Conservation (phyloP, 2,888 invertebrate genomes). For the Baronia brevicornis region DNA sequence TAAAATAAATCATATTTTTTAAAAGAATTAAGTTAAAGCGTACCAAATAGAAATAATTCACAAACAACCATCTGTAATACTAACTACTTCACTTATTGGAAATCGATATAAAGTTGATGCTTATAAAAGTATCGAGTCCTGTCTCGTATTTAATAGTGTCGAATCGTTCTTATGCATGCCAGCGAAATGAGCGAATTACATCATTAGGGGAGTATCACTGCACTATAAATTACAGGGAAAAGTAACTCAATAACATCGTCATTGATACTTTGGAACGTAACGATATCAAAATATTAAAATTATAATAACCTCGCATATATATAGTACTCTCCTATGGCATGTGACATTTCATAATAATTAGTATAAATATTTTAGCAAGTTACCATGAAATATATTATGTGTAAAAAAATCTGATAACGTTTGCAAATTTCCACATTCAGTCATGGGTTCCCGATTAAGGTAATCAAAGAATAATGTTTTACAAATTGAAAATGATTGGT, state of each 20-base stretch:
- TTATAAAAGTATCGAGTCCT: too few relatives aligned
- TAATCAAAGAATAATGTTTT: conserved; percentile 25
- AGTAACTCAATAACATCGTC: conserved; percentile 24
- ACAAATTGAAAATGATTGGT: not conserved
- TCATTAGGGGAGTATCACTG: too few relatives aligned
- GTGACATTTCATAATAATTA: conserved; percentile 47
- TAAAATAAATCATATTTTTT: too few relatives aligned
- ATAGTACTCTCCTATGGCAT: conserved; percentile 52
- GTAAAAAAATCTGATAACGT: conserved; percentile 54
- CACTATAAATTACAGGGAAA: conserved; percentile 16
- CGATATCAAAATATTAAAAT: conserved; percentile 26
- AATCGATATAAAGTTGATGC: too few relatives aligned
- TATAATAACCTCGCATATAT: conserved; percentile 32
- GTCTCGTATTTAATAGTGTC: too few relatives aligned
- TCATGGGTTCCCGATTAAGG: conserved; percentile 71
- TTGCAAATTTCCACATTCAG: conserved; percentile 53
- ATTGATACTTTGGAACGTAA: conserved; percentile 36
- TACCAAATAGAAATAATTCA: too few relatives aligned
- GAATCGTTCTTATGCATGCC: too few relatives aligned
- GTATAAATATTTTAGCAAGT: conserved; percentile 25
- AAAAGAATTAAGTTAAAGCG: too few relatives aligned
- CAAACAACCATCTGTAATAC: too few relatives aligned
- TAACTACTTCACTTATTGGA: too few relatives aligned
- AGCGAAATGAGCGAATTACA: too few relatives aligned
- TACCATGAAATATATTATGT: conserved; percentile 20